Percentiles rank a stretch among this genome's conserved stretches.
Evolutionary conservation across 2,888 invertebrate species (phyloP).

Genomic region (Leptinotarsa juncta): DNA sequence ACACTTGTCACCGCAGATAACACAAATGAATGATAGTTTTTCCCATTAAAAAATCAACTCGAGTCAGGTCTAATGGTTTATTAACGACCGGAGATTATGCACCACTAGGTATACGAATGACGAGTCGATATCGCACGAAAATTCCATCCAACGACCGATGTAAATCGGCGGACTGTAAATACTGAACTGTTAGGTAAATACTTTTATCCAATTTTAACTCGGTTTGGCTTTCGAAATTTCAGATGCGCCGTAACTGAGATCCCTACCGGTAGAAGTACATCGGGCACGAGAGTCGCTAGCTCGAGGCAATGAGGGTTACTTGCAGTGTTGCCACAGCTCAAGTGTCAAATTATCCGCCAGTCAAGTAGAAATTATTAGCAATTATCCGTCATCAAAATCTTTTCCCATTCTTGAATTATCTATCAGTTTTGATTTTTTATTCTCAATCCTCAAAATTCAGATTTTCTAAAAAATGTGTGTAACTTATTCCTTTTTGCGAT

Average conservation of each 20-base stretch:
- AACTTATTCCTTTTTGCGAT: too few relatives aligned
- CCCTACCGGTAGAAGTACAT: background rate
- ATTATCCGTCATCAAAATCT: too few relatives aligned
- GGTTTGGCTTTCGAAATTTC: constrained; percentile 45
- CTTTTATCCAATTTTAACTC: constrained; percentile 45
- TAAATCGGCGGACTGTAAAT: constrained; percentile 38
- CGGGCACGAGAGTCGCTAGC: background rate
- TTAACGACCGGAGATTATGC: constrained; percentile 32
- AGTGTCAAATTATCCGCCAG: background rate
- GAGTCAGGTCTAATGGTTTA: constrained; percentile 36
- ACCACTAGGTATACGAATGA: constrained; percentile 26
- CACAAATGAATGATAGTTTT: constrained; percentile 32
- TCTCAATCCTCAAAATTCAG: too few relatives aligned
- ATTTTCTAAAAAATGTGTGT: too few relatives aligned
- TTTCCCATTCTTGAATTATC: too few relatives aligned
- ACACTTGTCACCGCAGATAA: constrained; percentile 38
- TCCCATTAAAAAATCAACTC: constrained; percentile 33
- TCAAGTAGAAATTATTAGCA: background rate
- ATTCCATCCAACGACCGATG: background rate
- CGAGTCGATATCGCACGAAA: constrained; percentile 21
- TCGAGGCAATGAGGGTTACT: background rate
- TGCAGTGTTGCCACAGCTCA: background rate
- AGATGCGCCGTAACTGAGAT: constrained; percentile 40
- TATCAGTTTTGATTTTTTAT: too few relatives aligned
- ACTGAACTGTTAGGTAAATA: constrained; percentile 44